A percentile compares a stretch with the other conserved stretches of the same genome.
phyloP scores from a whole-genome alignment of 2,888 invertebrate species.

The Drosophila kuntzei region DNA sequence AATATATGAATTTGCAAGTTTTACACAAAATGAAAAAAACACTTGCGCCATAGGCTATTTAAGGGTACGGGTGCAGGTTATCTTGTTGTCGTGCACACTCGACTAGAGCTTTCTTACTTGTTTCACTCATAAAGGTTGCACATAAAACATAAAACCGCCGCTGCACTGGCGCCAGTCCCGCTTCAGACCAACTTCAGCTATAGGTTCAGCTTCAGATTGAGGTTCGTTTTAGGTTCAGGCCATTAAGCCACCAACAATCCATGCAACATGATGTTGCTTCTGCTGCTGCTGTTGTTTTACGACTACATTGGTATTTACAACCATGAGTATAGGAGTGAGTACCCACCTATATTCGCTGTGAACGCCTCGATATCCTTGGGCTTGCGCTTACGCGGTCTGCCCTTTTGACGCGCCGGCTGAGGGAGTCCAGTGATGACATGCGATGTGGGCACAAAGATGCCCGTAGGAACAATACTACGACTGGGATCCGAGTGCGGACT shows the following conservation, averaged over 20 bases:
- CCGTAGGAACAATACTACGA: constrained; percentile 85
- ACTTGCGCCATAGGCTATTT: no score
- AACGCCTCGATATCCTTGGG: constrained; percentile 95
- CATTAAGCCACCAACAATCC: constrained; percentile 43
- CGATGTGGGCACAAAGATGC: constrained; percentile 87
- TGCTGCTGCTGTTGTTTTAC: constrained; percentile 52
- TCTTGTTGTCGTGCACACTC: neutral
- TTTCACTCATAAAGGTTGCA: constrained; percentile 17
- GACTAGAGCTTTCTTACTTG: neutral
- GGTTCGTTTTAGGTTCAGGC: constrained; percentile 6
- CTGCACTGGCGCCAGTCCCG: constrained; percentile 50
- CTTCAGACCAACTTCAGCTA: neutral
- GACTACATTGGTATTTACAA: constrained; percentile 56
- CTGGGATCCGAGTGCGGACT: constrained; percentile 85
- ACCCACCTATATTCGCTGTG: constrained; percentile 93
- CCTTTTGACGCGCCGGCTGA: constrained; percentile 93
- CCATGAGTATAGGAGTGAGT: neutral
- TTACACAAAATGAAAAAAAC: no score
- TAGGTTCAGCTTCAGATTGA: neutral
- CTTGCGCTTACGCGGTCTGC: constrained; percentile 96
- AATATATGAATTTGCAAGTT: no score
- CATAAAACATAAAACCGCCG: constrained; percentile 32
- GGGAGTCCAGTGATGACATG: constrained; percentile 87
- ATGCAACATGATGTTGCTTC: constrained; percentile 28
- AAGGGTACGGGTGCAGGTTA: neutral